Evolutionary conservation across 2,797 vertebrate genomes (phyloP), one percentile per base, ranked within the genome.

Genomic region (Hozukius guyotensis): DNA sequence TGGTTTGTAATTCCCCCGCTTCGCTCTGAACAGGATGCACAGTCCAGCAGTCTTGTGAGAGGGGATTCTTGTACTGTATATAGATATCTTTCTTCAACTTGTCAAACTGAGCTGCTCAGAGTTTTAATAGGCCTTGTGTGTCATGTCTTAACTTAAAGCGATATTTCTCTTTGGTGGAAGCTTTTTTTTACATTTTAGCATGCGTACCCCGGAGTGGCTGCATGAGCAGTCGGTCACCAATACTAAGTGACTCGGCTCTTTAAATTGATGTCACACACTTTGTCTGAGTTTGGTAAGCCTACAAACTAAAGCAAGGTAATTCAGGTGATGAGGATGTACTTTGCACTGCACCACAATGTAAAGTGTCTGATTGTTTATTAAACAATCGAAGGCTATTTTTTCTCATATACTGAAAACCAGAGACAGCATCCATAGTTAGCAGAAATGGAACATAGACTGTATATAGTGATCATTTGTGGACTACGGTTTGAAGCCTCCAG

Each of bases 1-100:
- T 84, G 71, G 88, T 91, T 93, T 90, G 85, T 76, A 89, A 92
- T 89, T 88, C 81, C 63, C 25, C 25, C 4, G 76, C 76, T 88
- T 72, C 32, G 56, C 66, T 79, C 52, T 61, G 78, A 88, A 57
- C 76, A 76, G 82, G 82, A 75, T 76, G 85, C 81, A 68, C 84
- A 82, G 89, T 88, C 90, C 88, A 77, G 91, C 77, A 68, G 86
- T 63, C 65, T 78, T 83, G 72, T 72, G 82, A 84, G 86, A 57
- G 59, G n/a, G 20, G 77, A 52, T 75, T 64, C 56, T 63, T 83
- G 74, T 75, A 62, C 70, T 67, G 78, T 83, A 46, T 80, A 73
- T 59, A 70, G 85, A 86, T 52, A 81, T 80, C 68, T 78, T 27
- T 80, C 78, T 79, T 60, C 62, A 63, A 62, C 77, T 85, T 87